Base-by-base conservation (phyloP, 2,113 vertebrate genomes). In the Sturnus vulgaris region DNA sequence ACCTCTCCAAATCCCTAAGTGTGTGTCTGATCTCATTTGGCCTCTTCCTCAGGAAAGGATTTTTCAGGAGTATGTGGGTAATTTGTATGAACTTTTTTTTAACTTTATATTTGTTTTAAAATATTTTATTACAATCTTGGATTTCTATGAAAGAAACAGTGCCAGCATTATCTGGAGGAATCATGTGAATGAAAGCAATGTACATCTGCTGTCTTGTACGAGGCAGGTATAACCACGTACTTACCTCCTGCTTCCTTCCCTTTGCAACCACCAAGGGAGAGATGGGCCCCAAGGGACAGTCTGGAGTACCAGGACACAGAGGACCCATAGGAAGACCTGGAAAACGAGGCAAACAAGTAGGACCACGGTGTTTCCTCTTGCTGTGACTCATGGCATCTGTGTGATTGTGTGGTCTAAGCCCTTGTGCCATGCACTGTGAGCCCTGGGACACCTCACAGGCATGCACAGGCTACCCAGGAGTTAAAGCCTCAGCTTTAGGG, bases 241-340 rank as follows among this genome's bases (percentile, higher is more conserved):
- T 93, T 22, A 96, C 3, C 3, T 66, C 60, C 65, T 95, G 31
- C 46, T 92, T 92, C 64, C 75, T 95, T 94, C 90, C 68, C 57
- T 86, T 66, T 27, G 21, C 66, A 78, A 66, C 77, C 42, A 61
- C 75, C 44, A 94, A 99, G 99, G 99, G 99, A 92, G 99, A 99
- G 98, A 99, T 99, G 99, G 99, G 99, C 92, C 99, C 99, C 19
- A 99, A 99, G 94, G 99, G 99, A 90, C 99, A 99, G 68, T 98
- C 98, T 70, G 99, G 99, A 82, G 97, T 97, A 42, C 97, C 99
- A 56, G 99, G 99, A 94, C 98, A 98, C 96, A 98, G 99, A 97
- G 99, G 99, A 94, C 99, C 99, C 57, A 99, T 98, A 11, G 99
- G 99, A 87, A 98, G 99, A 96, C 99, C 99, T 30, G 99, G 99